These are phyloP conservation scores for Sussaba pulchella DNA, from an alignment of 2,888 invertebrate genomes.

Conservation along the genomic window DNA sequence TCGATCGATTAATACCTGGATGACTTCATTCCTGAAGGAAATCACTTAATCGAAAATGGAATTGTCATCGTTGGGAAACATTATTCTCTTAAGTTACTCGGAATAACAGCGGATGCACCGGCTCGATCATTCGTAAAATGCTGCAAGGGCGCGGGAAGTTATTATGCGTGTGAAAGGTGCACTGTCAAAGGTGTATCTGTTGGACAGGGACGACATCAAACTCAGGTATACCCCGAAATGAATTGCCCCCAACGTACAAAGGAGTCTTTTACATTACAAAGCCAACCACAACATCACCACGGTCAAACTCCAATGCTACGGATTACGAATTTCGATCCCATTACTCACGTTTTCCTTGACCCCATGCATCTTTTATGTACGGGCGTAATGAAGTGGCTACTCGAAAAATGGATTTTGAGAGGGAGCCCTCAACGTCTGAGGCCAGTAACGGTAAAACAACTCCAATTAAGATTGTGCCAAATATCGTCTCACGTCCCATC, in stretches of 20 bases:
- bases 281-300: slow-evolving; percentile 61
- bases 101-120: slow-evolving; percentile 68
- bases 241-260: slow-evolving; percentile 56
- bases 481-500: slow-evolving; percentile 58
- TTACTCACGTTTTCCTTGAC: slow-evolving; percentile 57
- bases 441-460: not conserved
- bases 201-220: slow-evolving; percentile 28
- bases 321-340: slow-evolving; percentile 64
- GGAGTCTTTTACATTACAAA: slow-evolving; percentile 60
- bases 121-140: slow-evolving; percentile 63
- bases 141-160: slow-evolving; percentile 61
- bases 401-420: slow-evolving; percentile 30
- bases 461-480: slow-evolving; percentile 36
- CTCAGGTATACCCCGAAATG: slow-evolving; percentile 49
- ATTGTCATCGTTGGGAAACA: slow-evolving; percentile 47
- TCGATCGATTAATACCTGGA: slow-evolving; percentile 55
- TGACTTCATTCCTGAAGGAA: slow-evolving; percentile 62
- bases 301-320: slow-evolving; percentile 50
- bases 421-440: slow-evolving; percentile 11
- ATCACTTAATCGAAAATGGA: slow-evolving; percentile 53
- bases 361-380: slow-evolving; percentile 66
- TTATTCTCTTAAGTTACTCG: slow-evolving; percentile 53
- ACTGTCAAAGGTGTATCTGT: slow-evolving; percentile 51
- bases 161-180: slow-evolving; percentile 68
- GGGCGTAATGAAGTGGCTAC: slow-evolving; percentile 49